Base-by-base conservation (phyloP, 2,888 invertebrate species). In the Ectropis crepuscularia region DNA sequence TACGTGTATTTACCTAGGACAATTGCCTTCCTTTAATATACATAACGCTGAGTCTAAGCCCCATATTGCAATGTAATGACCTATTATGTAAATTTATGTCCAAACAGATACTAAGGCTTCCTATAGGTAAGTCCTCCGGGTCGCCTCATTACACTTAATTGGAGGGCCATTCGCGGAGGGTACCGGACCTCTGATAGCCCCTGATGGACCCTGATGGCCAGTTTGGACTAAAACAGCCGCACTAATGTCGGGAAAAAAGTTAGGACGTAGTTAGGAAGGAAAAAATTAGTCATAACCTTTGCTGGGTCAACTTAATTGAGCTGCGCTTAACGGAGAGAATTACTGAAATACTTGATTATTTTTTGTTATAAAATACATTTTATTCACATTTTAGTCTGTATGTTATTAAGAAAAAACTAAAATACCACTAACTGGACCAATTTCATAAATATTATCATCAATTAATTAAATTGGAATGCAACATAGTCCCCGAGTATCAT, bases 121-220 rank as follows among this genome's bases (percentile, higher is more conserved):
- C 51, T 64, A 70, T 80, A 80, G 79, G 80, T 79, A 82, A 79
- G 77, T 81, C 80, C 76, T 78, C 78, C 69, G 84, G 83, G 81
- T 79, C 81, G 88, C 74, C 83, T 90, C 92, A 90, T 93, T 92
- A 90, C 87, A 87, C 88, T 89, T 92, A 92, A 93, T 92, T 91
- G 92, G 86, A 88, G 88, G 87, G 85, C 83, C 86, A 89, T 92
- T 92, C 87, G 89, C 84, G 89, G 87, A 87, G 83, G 77, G 79
- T 85, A 85, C 86, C 83, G 83, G 79, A 75, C 70, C 78, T 81
- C 77, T 82, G 83, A 85, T 86, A 83, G 85, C 59, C 54, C 46
- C 54, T 53, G 57, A 82, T 83, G 82, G 83, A 85, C 64, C 49
- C 49, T 53, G 57, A 82, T 83, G 82, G 83, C 86, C 64, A 65